Base-by-base conservation (phyloP, 1,140 invertebrate species). In the Bombus fervidus region DNA sequence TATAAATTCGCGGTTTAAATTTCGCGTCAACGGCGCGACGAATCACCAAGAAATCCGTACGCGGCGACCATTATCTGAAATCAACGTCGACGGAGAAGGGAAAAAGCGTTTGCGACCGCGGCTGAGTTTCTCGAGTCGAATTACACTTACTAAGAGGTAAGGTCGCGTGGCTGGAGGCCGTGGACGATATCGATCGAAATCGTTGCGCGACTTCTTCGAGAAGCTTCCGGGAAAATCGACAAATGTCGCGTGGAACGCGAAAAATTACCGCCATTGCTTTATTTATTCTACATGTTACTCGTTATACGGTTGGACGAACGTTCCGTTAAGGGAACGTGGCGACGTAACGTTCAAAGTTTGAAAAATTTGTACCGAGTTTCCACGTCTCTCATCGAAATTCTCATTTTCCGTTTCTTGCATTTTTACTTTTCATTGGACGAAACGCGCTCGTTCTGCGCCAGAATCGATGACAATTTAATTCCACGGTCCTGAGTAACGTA, bases 391-490 rank as follows among this genome's bases (percentile, higher is more conserved):
- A 0, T 3, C 57, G 25, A 59, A 28, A 25, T 25, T 8, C 9
- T 59, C 25, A 2, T n/a, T 18, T 5, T 73, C 43, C 41, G 28
- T 8, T 31, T n/a, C 37, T 28, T 3, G 37, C 28, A 18, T 18
- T 34, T 34, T 18, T 22, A n/a, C 39, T 22, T 64, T 37, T 4
- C 15, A 0, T 53, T 25, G 10, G 25, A 6, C 2, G 47, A 53
- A 53, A 31, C 53, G 78, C 34, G 28, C 9, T 59, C 22, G 62
- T 39, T 13, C 53, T 0, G 53, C 41, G 31, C 3, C 39, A 22
- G 8, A 31, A 74, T 43, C 64, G 68, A 53, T 72, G 43, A 57
- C 34, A n/a, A 64, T 68, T 79, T 78, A 85, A 89, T 86, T 62
- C 31, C 59, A 25, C n/a, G 22, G 10, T 15, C 22, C 37, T 22